Base-by-base conservation (phyloP, 2,797 vertebrate species). In the Cetoscarus ocellatus region DNA sequence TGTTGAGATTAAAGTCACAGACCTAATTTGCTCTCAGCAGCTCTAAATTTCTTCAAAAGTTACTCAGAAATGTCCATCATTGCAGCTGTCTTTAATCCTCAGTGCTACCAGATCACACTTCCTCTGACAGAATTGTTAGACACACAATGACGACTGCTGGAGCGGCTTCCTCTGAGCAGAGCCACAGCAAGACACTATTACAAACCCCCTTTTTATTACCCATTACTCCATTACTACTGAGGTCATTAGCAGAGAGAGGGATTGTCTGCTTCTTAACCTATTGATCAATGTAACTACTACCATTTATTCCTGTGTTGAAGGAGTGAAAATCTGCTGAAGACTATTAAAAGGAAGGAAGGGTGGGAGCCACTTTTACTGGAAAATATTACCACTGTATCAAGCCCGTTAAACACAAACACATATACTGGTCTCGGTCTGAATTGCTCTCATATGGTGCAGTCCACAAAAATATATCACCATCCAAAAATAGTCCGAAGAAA, bases 241-340 rank as follows among this genome's bases (percentile, higher is more conserved):
- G 97, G 97, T 99, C 97, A 98, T 99, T 99, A 99, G 96, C 96
- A 92, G 96, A 94, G 94, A 97, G 97, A 98, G 94, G 97, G 96
- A 98, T 97, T 96, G 97, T 95, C 93, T 94, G 89, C 94, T 96
- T 97, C 96, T 97, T 99, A 98, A 99, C 97, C 97, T 99, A 99
- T 98, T 98, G 98, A 99, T 99, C 97, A 98, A 94, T 94, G 94
- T 96, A 98, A 98, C 97, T 97, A 96, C 96, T 94, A 97, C 96
- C 96, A 98, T 99, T 98, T 99, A 98, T 98, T 97, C 97, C 97
- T 91, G 94, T 93, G 95, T 94, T 95, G 95, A 96, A 96, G 93
- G 96, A 97, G 96, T 96, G 94, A 95, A 96, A 96, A 97, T 96
- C 95, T 88, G 94, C 95, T 96, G 89, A 89, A 93, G 92, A 93